Percentiles rank a stretch among this genome's conserved stretches.
Evolutionary conservation across 2,888 invertebrate species (phyloP).

Genomic region (Exocentrus adspersus): DNA sequence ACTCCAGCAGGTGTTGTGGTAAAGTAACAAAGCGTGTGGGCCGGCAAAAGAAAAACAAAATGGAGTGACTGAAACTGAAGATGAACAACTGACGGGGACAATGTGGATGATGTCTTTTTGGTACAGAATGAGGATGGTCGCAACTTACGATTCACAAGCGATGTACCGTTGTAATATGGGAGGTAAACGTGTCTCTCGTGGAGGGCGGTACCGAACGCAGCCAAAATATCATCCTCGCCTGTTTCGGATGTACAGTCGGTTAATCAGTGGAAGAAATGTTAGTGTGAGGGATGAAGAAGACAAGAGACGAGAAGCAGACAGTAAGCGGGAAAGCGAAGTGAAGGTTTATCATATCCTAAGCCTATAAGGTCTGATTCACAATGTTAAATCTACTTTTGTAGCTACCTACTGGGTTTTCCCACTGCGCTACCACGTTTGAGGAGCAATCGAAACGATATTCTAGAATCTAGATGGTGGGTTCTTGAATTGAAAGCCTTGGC

Average conservation of each 20-base stretch:
- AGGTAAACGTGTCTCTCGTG: constrained; percentile 84
- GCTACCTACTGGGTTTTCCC: not conserved
- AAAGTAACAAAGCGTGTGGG: constrained; percentile 42
- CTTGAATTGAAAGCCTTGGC: no score
- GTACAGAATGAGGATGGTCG: no score
- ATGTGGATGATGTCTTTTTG: no score
- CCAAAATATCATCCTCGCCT: constrained; percentile 63
- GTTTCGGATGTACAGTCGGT: constrained; percentile 47
- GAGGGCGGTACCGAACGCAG: constrained; percentile 75
- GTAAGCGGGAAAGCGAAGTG: constrained; percentile 9
- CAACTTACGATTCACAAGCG: constrained; percentile 82
- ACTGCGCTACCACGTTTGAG: no score
- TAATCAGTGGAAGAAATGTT: constrained; percentile 13
- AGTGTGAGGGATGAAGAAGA: no score
- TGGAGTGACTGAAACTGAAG: not conserved
- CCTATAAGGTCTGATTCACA: no score
- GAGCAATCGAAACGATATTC: no score
- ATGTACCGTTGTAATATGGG: constrained; percentile 85
- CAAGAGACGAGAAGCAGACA: constrained; percentile 21
- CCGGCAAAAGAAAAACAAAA: constrained; percentile 39
- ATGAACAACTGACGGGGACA: no score
- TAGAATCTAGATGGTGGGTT: no score
- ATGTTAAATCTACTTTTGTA: not conserved
- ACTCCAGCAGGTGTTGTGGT: not conserved
- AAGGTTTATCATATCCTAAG: no score